Evolutionary conservation across 2,888 invertebrate genomes (phyloP).

Genomic region (Entomobrya multifasciata): DNA sequence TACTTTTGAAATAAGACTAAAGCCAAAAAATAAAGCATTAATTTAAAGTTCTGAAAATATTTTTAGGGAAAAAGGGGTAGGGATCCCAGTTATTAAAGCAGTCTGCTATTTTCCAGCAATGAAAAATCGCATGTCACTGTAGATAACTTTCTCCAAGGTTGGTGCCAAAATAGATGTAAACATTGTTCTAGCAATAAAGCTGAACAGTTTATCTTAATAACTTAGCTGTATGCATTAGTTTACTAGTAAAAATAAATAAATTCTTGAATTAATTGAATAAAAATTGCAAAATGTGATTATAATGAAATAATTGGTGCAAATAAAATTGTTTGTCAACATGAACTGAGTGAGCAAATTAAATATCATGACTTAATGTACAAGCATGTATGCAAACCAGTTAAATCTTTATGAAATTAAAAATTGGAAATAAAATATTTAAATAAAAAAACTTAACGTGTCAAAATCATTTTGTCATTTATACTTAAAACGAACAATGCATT

Average conservation of each 20-base stretch:
- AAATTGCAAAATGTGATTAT: background rate
- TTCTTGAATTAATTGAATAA: background rate
- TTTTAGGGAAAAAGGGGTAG: no score
- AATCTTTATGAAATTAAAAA: background rate
- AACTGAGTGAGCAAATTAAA: no score
- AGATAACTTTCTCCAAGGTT: slow-evolving; percentile 6
- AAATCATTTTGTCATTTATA: background rate
- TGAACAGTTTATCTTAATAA: background rate
- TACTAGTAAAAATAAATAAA: background rate
- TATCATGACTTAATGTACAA: no score
- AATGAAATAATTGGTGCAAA: background rate
- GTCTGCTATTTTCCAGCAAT: background rate
- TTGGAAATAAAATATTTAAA: slow-evolving; percentile 16
- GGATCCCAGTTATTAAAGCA: no score
- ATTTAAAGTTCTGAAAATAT: no score
- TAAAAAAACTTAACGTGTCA: slow-evolving; percentile 2
- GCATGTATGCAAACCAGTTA: no score
- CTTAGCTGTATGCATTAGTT: no score
- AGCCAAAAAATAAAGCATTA: no score
- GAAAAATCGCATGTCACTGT: background rate
- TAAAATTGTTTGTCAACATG: background rate
- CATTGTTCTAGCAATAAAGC: background rate
- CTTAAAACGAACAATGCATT: slow-evolving; percentile 53
- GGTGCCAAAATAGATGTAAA: slow-evolving; percentile 20
- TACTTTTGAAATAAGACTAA: slow-evolving; percentile 8